Base-by-base conservation (phyloP, 64 coral and sea anemone genomes). In the Catalaphyllia jardinei region DNA sequence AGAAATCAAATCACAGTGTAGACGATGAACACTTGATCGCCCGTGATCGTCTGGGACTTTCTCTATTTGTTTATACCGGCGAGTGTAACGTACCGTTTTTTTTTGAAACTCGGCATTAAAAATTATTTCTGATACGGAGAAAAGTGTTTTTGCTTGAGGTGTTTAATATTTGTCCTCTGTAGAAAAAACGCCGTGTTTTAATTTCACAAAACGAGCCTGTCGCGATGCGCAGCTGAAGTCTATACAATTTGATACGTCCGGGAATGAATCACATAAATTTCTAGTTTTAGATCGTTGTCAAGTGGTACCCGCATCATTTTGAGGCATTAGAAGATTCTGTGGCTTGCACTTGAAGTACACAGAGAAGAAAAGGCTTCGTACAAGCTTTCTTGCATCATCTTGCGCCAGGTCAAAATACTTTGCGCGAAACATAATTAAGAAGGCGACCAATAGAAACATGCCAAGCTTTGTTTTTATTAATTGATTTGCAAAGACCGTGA, bases 391-490 rank as follows among this genome's bases (percentile, higher is more conserved):
- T 69, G 25, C 65, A 69, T 69, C 65, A 69, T 69, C 65, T 7
- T 15, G 0, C n/a, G 42, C 22, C 10, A 10, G 20, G 81, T 49
- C 11, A 79, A 57, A 55, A 28, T 22, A 65, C 3, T 65, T 79
- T 55, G 76, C 76, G 76, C 76, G 49, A 57, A 38, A 46, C 9
- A 1, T 51, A 24, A 51, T 82, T 8, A 82, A 46, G 0, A 64
- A 25, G 33, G 22, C 35, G 24, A 85, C 81, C 81, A 85, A 85
- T 85, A 49, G 63, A n/a, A 71, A 71, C 3, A 10, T 71, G 81
- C 81, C 81, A 85, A 24, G 80, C 31, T 50, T 42, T 71, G 62
- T 71, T 84, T 46, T 64, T 69, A 22, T 78, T 5, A 19, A 64
- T 71, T 75, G 20, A 20, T 28, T 27, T 61, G 31, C 50, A 75